Evolutionary conservation across 2,888 invertebrate genomes (phyloP).

Genomic region (Steinernema carpocapsae): DNA sequence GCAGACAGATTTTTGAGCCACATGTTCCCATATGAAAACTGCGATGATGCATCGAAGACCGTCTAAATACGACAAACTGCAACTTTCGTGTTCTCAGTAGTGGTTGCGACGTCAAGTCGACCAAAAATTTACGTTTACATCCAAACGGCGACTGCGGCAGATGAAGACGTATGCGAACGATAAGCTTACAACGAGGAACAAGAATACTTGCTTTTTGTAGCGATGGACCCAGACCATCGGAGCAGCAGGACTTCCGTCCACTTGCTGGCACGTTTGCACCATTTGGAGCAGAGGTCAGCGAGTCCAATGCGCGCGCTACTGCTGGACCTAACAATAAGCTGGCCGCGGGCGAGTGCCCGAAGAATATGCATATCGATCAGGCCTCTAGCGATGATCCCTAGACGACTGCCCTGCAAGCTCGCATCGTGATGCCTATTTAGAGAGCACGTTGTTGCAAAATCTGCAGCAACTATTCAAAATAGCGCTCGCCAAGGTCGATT

Average conservation of each 20-base stretch:
- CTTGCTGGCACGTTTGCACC: not conserved
- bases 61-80: not conserved
- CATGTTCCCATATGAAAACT: not conserved
- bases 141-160: not conserved
- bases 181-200: not conserved
- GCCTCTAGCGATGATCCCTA: constrained; percentile 7
- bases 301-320: too few relatives aligned
- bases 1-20: constrained; percentile 13
- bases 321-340: too few relatives aligned
- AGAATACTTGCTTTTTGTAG: not conserved
- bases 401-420: constrained; percentile 24
- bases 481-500: too few relatives aligned
- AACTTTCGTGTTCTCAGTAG: not conserved
- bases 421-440: not conserved
- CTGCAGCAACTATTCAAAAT: too few relatives aligned
- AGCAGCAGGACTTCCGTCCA: not conserved
- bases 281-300: too few relatives aligned
- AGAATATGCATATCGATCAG: constrained; percentile 21
- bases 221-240: not conserved
- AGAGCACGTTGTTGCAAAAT: not conserved
- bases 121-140: constrained; percentile 13
- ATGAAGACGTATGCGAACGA: not conserved
- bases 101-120: not conserved
- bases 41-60: not conserved
- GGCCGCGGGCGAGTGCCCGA: not conserved